A percentile compares a stretch with the other conserved stretches of the same genome.
phyloP scores from a whole-genome alignment of 2,888 invertebrate species.

The Artemia sinica region DNA sequence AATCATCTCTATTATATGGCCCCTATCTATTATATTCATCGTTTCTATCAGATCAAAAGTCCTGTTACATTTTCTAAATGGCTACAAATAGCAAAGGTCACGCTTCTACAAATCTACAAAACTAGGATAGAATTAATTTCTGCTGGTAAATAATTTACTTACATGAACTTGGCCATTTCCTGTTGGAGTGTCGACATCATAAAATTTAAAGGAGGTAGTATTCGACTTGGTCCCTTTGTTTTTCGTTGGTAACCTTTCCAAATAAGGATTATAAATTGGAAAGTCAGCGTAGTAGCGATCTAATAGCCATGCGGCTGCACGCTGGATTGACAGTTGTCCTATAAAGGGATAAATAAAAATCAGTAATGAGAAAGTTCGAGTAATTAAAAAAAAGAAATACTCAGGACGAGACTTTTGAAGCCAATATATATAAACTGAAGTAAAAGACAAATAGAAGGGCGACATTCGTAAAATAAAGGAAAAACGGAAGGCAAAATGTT shows the following conservation, averaged over 20 bases:
- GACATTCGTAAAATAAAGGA: too few species aligned
- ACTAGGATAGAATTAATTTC: neutral
- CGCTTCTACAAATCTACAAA: neutral
- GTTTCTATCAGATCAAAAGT: neutral
- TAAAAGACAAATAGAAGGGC: too few species aligned
- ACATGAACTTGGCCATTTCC: neutral
- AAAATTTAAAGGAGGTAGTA: constrained; percentile 59
- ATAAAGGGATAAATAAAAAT: constrained; percentile 24
- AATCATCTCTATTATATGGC: too few species aligned
- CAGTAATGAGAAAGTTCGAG: neutral
- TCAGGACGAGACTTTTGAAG: too few species aligned
- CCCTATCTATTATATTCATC: too few species aligned
- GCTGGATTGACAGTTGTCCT: constrained; percentile 68
- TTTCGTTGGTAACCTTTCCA: constrained; percentile 58
- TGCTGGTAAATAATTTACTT: neutral
- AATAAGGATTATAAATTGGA: constrained; percentile 86
- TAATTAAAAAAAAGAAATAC: too few species aligned
- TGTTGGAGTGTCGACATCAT: constrained; percentile 65
- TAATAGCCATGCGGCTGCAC: constrained; percentile 83
- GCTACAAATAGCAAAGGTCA: neutral
- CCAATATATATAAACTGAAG: too few species aligned
- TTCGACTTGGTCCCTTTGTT: constrained; percentile 25
- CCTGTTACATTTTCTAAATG: neutral
- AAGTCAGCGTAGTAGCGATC: constrained; percentile 93
- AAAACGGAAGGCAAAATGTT: too few species aligned